phyloP scores from a whole-genome alignment of 2,113 vertebrate species.

The Percina caprodes region DNA sequence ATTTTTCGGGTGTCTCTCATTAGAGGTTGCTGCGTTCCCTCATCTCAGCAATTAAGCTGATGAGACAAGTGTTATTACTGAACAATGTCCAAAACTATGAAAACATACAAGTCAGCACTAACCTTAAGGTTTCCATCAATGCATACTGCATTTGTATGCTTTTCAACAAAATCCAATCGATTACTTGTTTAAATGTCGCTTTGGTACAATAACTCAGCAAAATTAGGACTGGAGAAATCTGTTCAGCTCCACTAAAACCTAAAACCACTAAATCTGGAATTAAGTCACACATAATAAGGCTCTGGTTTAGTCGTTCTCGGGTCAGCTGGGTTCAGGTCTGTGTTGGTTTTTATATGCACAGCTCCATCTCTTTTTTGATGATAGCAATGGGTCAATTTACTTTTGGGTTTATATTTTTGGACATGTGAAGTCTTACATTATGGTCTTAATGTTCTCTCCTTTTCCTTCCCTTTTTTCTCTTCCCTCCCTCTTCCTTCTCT shows the following conservation, averaged over 20 bases:
- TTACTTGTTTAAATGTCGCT: too few species aligned
- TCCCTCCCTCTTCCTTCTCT: conserved; percentile 51
- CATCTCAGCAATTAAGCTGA: too few species aligned
- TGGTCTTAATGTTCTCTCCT: conserved; percentile 62
- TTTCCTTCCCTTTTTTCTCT: conserved; percentile 25
- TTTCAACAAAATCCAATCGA: too few species aligned
- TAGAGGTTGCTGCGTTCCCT: too few species aligned
- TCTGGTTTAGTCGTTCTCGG: conserved; percentile 3
- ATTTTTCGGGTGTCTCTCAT: too few species aligned
- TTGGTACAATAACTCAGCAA: too few species aligned
- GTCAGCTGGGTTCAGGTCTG: conserved; percentile 17
- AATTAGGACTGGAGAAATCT: background rate
- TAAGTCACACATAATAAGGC: background rate
- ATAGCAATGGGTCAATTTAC: background rate
- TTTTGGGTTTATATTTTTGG: background rate
- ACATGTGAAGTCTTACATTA: conserved; percentile 13
- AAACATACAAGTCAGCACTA: too few species aligned
- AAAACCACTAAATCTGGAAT: background rate
- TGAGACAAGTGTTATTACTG: too few species aligned
- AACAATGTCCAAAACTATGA: too few species aligned
- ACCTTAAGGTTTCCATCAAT: too few species aligned
- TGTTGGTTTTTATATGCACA: background rate
- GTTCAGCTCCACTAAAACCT: background rate
- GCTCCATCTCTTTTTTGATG: background rate
- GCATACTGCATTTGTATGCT: too few species aligned